Evolutionary conservation across 2,113 vertebrate species (phyloP).

Genomic region (Carassius auratus): DNA sequence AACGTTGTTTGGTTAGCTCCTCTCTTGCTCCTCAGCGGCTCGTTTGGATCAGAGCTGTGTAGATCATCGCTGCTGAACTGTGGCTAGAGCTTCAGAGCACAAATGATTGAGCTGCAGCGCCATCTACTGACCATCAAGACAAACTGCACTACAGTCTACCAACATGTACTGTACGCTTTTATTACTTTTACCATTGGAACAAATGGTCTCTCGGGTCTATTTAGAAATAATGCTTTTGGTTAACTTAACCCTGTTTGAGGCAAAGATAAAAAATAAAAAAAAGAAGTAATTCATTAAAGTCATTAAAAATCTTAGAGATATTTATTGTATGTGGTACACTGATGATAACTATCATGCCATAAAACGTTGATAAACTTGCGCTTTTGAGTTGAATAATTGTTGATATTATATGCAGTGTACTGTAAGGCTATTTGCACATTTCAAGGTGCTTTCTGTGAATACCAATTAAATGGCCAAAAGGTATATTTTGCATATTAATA

Average conservation of each 20-base stretch:
- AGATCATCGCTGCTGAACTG: not conserved
- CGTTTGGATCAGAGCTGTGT: not conserved
- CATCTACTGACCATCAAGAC: not conserved
- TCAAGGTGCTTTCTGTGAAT: too few relatives aligned
- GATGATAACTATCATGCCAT: too few relatives aligned
- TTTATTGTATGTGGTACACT: not conserved
- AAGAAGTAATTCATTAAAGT: not conserved
- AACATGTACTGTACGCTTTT: too few relatives aligned
- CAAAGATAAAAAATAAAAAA: not conserved
- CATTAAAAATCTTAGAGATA: not conserved
- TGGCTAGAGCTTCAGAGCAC: not conserved
- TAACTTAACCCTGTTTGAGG: not conserved
- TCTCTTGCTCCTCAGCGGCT: not conserved
- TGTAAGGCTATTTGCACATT: too few relatives aligned
- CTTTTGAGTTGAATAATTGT: too few relatives aligned
- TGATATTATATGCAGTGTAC: too few relatives aligned
- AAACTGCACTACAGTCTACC: not conserved
- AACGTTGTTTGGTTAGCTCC: not conserved
- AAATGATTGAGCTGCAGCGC: not conserved
- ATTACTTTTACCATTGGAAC: too few relatives aligned
- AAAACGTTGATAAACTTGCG: too few relatives aligned
- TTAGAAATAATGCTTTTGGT: too few relatives aligned
- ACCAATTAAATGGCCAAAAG: too few relatives aligned
- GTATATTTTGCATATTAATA: too few relatives aligned
- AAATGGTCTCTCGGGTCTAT: too few relatives aligned